phyloP scores from a whole-genome alignment of 1,140 invertebrate species.

The Saccostrea cuccullata region DNA sequence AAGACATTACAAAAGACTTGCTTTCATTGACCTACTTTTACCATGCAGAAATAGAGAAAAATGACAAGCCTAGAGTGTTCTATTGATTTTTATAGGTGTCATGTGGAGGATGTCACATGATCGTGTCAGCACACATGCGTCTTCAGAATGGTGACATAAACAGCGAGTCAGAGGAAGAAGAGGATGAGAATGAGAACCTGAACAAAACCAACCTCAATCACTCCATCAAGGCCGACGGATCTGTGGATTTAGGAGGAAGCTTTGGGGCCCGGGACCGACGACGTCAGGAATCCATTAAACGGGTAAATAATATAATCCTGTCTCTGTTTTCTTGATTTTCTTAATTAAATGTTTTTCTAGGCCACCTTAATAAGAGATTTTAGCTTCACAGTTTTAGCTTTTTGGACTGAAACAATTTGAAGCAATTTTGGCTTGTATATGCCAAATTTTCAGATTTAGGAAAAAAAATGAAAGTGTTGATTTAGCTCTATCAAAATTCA shows the following conservation, averaged over 20 bases:
- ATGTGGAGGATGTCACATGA: constrained; percentile 87
- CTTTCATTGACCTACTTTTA: too few relatives aligned
- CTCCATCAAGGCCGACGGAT: constrained; percentile 57
- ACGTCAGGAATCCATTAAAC: constrained; percentile 61
- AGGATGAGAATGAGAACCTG: constrained; percentile 60
- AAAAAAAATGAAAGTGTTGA: background rate
- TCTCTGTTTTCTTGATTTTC: too few relatives aligned
- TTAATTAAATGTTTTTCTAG: too few relatives aligned
- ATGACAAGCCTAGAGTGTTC: too few relatives aligned
- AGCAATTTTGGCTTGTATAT: too few relatives aligned
- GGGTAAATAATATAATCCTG: background rate
- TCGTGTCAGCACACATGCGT: constrained; percentile 80
- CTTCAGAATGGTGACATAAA: constrained; percentile 60
- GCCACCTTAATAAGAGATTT: too few relatives aligned
- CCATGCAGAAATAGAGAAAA: too few relatives aligned
- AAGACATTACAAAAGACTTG: too few relatives aligned
- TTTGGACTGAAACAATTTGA: too few relatives aligned
- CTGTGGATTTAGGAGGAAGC: constrained; percentile 65
- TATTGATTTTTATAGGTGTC: constrained; percentile 73
- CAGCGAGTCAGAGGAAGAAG: constrained; percentile 64
- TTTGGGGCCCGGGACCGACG: constrained; percentile 73
- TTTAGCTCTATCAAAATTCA: constrained; percentile 1
- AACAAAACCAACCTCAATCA: constrained; percentile 49
- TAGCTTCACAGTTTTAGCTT: too few relatives aligned
- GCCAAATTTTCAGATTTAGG: too few relatives aligned